Evolutionary conservation across 2,797 vertebrate genomes (phyloP).

Genomic region (Telmatherina bonti): DNA sequence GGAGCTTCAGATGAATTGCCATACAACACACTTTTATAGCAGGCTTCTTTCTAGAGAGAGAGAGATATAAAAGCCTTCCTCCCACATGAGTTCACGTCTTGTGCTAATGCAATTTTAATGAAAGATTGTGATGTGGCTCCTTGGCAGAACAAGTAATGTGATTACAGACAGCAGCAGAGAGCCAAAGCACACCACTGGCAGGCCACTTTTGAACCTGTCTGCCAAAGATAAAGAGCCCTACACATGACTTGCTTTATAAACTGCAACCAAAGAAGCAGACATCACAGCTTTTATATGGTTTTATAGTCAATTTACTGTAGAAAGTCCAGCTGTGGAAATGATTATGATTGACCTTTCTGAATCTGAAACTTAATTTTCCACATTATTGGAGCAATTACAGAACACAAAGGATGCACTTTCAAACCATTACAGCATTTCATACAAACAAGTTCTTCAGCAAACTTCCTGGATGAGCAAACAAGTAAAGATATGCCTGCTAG

Average conservation of each 20-base stretch:
- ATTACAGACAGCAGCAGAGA: constrained; percentile 67
- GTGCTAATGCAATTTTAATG: constrained; percentile 82
- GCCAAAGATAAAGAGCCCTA: constrained; percentile 40
- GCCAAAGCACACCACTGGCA: constrained; percentile 62
- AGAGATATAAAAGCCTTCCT: constrained; percentile 64
- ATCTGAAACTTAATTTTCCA: constrained; percentile 11
- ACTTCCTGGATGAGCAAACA: not conserved
- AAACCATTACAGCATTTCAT: not conserved
- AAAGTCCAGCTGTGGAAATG: constrained; percentile 45
- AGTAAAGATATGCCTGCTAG: constrained; percentile 11
- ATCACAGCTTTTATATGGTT: not conserved
- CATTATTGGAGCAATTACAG: constrained; percentile 19
- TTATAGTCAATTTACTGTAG: constrained; percentile 27
- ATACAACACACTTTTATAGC: constrained; percentile 33
- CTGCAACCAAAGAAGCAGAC: constrained; percentile 39
- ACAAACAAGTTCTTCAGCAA: constrained; percentile 12
- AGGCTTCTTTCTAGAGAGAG: constrained; percentile 45
- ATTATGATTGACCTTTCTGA: constrained; percentile 13
- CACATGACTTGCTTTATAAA: constrained; percentile 12
- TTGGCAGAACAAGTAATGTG: constrained; percentile 72
- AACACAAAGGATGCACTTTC: not conserved
- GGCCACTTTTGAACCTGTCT: constrained; percentile 50
- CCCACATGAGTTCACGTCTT: constrained; percentile 72
- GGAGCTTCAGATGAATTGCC: constrained; percentile 3
- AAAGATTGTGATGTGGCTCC: constrained; percentile 78